Base-by-base conservation (phyloP, 2,888 invertebrate species). In the Pyrocoelia pectoralis region DNA sequence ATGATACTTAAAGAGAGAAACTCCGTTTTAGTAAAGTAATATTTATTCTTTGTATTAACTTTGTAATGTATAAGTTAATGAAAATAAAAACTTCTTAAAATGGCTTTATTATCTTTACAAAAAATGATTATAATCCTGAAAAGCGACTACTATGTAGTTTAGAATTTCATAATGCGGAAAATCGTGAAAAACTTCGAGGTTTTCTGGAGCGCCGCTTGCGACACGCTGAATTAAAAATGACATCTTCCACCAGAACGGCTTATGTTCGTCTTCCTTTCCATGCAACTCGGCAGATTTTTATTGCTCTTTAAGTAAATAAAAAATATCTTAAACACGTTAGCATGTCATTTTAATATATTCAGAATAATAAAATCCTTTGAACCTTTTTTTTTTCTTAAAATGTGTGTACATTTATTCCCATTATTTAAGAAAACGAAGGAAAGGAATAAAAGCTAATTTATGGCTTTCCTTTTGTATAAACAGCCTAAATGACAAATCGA, bases 151-250 rank as follows among this genome's bases (percentile, higher is more conserved):
- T 8, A 24, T 24, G 58, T 58, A 33, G 46, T 48, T 33, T 33
- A 53, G 53, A 59, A 59, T 54, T 54, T 60, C 49, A 54, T 41
- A 60, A 60, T 50, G 48, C 54, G 50, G 49, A 60, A 61, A 61
- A 55, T 61, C 50, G 55, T 56, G 49, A 61, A 51, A 61, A 61
- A 60, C 49, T 50, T 50, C 41, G 48, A 50, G 15, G 49, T 48
- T 60, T 50, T 55, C 40, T 55, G 38, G 18, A 48, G 54, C 54
- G 54, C 49, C 56, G 61, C 56, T 56, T 51, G 33, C 55, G 52
- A 56, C 51, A 52, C 50, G 43, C 52, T 61, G 56, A 61, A 61
- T 61, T 61, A 61, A 56, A 51, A 56, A 61, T 61, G 61, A 61
- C 52, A 28, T 51, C 40, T 56, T 49, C 43, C 15, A 13, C 33